Conservation (phyloP, 2,797 vertebrate species). For the Acropternis orthonyx region DNA sequence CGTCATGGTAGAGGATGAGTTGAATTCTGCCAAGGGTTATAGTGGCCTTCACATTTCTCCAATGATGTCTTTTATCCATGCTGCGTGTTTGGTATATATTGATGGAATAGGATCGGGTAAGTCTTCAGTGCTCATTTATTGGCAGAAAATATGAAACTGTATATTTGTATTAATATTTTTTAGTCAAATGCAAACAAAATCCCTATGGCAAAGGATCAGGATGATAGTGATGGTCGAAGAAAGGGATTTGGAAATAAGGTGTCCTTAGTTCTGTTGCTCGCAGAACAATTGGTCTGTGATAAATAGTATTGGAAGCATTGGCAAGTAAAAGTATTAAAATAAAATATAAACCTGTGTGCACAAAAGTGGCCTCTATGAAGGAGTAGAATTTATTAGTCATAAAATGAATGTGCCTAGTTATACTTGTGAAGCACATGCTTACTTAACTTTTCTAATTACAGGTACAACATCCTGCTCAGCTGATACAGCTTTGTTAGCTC, state of each 20-base stretch:
- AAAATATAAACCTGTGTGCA: neutral
- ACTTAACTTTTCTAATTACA: slow-evolving; percentile 50
- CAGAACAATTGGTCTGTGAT: neutral
- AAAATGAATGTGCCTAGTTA: neutral
- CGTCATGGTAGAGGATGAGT: slow-evolving; percentile 76
- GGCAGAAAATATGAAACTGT: neutral
- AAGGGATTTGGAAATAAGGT: neutral
- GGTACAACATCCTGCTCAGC: slow-evolving; percentile 86
- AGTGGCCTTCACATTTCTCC: slow-evolving; percentile 76
- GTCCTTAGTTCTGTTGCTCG: neutral
- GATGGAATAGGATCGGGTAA: slow-evolving; percentile 94
- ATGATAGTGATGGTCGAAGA: neutral
- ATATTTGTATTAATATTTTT: neutral
- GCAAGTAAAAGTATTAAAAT: neutral
- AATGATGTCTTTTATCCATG: slow-evolving; percentile 88
- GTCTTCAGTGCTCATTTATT: neutral
- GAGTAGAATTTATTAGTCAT: neutral
- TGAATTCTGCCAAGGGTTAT: slow-evolving; percentile 66
- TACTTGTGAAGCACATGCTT: neutral
- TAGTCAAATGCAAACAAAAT: neutral
- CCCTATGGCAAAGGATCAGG: neutral
- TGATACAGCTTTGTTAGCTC: slow-evolving; percentile 78
- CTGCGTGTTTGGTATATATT: slow-evolving; percentile 91
- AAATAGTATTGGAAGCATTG: neutral
- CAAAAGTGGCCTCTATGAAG: neutral